Evolutionary conservation across 92 coral and sea anemone species (phyloP).

Genomic region (Palythoa grandiflora): DNA sequence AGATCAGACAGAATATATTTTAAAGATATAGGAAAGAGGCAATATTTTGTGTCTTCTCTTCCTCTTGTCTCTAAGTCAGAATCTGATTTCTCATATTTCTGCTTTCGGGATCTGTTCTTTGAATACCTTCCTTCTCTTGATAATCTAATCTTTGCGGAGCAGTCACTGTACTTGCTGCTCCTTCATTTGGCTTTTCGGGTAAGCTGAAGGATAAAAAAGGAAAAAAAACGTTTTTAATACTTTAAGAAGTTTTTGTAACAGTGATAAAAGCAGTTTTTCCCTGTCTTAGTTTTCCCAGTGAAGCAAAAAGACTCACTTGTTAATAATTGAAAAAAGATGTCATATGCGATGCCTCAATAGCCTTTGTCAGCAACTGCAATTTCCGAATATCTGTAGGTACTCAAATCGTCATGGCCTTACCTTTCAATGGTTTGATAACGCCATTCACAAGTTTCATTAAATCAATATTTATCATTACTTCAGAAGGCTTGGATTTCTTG

Average conservation of each 20-base stretch:
- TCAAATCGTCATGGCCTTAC: too few species aligned
- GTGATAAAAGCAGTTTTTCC: neutral
- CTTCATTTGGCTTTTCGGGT: neutral
- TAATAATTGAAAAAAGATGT: neutral
- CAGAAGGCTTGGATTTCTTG: slow-evolving; percentile 45
- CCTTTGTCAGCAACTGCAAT: slow-evolving; percentile 15
- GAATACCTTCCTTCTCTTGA: neutral
- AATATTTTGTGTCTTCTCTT: neutral
- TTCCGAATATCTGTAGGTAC: neutral
- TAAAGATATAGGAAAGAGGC: neutral
- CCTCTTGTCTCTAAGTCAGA: neutral
- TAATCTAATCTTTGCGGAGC: neutral
- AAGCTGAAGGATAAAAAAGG: neutral
- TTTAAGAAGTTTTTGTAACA: neutral
- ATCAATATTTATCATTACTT: slow-evolving; percentile 7
- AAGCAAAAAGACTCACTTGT: neutral
- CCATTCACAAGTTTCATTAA: slow-evolving; percentile 13
- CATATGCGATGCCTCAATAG: neutral
- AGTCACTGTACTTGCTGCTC: neutral
- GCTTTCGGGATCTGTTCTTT: neutral
- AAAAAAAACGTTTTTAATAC: too few species aligned
- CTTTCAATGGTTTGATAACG: neutral
- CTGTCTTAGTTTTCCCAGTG: neutral
- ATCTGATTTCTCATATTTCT: neutral
- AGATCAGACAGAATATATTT: too few species aligned